Evolutionary conservation across 2,113 vertebrate species (phyloP), one percentile per base, ranked within the genome.

Genomic region (Oreochromis spilurus): DNA sequence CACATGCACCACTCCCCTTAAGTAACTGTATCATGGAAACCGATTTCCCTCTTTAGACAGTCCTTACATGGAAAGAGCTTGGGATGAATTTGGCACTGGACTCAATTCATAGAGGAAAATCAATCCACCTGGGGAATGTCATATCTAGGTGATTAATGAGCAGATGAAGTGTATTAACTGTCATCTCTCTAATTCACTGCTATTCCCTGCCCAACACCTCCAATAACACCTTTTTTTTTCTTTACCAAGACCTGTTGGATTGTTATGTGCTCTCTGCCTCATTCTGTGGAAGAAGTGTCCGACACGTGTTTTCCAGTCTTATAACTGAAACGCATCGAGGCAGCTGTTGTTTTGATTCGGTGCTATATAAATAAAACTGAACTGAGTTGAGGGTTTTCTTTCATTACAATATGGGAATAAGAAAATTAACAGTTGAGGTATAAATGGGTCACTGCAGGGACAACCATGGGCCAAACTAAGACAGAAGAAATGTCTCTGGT

Each of bases 1-100:
- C 80, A 85, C 50, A 84, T 52, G 57, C 78, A 67, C 62, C 45
- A 82, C 43, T 83, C 53, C 82, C 86, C 77, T 84, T 77, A 48
- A 82, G 92, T 92, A 92, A 93, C 91, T 88, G 83, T 90, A 91
- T 93, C 88, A 14, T 84, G 84, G 84, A 92, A 88, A 92, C 84
- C 50, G 87, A 94, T 92, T 93, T 92, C 94, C 91, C 85, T 62
- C 85, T 96, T 95, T 93, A 94, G 94, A 87, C 90, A 3, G 86
- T 79, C 96, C 95, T 92, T 96, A 96, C 84, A 96, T 94, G 96
- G 96, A 91, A 91, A 94, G 86, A 94, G 90, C 88, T 86, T 13
- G 55, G 84, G 93, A 53, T 91, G 88, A 84, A 86, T 85, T 81
- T 83, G 87, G 88, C 79, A 89, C 86, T 86, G 90, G 91, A 94